phyloP scores from a whole-genome alignment of 2,797 vertebrate species.

The Hydrocynus forskahlii region DNA sequence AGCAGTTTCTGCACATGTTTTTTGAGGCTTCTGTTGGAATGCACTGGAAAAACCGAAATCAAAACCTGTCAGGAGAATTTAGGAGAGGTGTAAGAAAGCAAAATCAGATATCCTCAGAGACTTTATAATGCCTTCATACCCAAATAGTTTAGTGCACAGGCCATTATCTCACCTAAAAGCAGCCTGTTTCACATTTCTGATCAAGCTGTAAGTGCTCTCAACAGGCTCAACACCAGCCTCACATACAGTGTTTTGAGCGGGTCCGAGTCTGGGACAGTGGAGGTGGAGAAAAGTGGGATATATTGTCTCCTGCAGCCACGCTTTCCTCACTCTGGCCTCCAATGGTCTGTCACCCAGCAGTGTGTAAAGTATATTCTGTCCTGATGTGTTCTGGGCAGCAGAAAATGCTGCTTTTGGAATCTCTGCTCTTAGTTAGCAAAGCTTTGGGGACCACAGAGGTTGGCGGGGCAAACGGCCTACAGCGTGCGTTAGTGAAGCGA shows the following conservation, averaged over 20 bases:
- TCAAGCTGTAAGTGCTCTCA: slow-evolving; percentile 61
- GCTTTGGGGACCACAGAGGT: slow-evolving; percentile 25
- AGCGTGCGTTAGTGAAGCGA: slow-evolving; percentile 29
- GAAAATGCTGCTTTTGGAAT: slow-evolving; percentile 16
- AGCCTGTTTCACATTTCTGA: slow-evolving; percentile 64
- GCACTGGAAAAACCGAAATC: background rate
- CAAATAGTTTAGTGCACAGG: slow-evolving; percentile 29
- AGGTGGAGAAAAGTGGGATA: slow-evolving; percentile 70
- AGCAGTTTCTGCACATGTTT: background rate
- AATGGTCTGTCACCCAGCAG: slow-evolving; percentile 60
- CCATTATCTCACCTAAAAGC: slow-evolving; percentile 54
- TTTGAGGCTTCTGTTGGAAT: background rate
- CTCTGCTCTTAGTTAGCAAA: slow-evolving; percentile 28
- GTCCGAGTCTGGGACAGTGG: slow-evolving; percentile 40
- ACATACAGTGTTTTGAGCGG: slow-evolving; percentile 36
- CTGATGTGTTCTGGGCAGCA: slow-evolving; percentile 33
- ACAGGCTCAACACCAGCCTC: slow-evolving; percentile 47
- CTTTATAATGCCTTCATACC: slow-evolving; percentile 13
- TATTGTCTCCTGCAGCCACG: slow-evolving; percentile 43
- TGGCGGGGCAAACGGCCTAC: background rate
- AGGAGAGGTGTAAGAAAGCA: slow-evolving; percentile 47
- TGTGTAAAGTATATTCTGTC: slow-evolving; percentile 53
- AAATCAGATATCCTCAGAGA: slow-evolving; percentile 13
- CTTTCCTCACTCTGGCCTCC: slow-evolving; percentile 62
- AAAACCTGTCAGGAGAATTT: background rate